phyloP scores from a whole-genome alignment of 2,797 vertebrate genomes.

The Trachops cirrhosus region DNA sequence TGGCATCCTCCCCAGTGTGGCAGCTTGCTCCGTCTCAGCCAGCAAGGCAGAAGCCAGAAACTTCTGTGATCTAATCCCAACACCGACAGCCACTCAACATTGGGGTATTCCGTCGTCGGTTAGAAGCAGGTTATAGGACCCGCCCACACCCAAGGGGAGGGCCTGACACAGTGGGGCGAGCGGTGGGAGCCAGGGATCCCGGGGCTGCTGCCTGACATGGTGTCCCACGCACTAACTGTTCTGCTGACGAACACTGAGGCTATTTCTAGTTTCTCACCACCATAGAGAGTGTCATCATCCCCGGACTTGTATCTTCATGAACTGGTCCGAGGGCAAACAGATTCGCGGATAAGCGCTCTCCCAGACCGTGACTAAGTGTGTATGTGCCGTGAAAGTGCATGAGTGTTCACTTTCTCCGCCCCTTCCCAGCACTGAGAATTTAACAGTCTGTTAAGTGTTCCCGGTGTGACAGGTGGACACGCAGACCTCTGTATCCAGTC shows the following conservation, averaged over 20 bases:
- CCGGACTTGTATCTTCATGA: not conserved
- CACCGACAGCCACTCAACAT: not conserved
- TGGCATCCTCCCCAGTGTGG: rapidly evolving
- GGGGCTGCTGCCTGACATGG: rapidly evolving
- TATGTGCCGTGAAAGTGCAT: rapidly evolving
- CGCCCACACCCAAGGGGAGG: not conserved
- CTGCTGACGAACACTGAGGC: not conserved
- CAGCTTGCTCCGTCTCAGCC: not conserved
- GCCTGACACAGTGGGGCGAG: rapidly evolving
- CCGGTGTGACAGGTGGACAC: not conserved
- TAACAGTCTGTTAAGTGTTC: not conserved
- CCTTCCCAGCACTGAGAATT: not conserved
- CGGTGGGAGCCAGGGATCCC: not conserved
- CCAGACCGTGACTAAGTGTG: not conserved
- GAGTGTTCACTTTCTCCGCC: not conserved
- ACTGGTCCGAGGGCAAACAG: not conserved
- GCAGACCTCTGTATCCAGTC: not conserved
- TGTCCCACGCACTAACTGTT: not conserved
- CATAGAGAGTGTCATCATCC: not conserved
- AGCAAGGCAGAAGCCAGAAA: not conserved
- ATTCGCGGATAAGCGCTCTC: not conserved
- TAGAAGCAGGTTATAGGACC: not conserved
- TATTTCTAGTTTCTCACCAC: not conserved
- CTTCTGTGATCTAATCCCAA: not conserved
- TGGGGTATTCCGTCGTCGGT: not conserved